A percentile compares a stretch with the other conserved stretches of the same genome.
Conservation (phyloP, 2,888 invertebrate genomes). For the Mythimna lalbum region DNA sequence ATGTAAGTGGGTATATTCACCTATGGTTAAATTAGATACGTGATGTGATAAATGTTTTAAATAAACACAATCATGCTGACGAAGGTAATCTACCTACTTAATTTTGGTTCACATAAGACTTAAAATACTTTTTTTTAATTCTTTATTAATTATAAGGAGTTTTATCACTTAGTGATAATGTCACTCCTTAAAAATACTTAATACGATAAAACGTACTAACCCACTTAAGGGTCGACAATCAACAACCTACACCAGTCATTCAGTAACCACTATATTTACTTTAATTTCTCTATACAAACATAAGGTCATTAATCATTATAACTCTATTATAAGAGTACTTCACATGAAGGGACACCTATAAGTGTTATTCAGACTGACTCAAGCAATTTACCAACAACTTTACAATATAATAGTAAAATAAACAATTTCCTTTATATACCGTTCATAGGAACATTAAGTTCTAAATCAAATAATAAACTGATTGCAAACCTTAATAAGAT, state of each 20-base stretch:
- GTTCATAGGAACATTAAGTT: constrained; percentile 31
- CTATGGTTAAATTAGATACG: not conserved
- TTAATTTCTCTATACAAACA: constrained; percentile 27
- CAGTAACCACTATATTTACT: constrained; percentile 2
- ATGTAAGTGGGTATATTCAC: too few species aligned
- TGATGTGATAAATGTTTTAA: not conserved
- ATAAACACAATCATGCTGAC: not conserved
- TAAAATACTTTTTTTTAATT: too few species aligned
- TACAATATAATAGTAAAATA: constrained; percentile 23
- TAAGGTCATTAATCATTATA: constrained; percentile 4
- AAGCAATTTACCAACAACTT: constrained; percentile 33
- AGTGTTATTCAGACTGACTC: constrained; percentile 3
- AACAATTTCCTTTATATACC: constrained; percentile 37
- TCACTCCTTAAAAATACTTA: too few species aligned
- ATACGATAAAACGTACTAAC: too few species aligned
- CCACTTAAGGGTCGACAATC: not conserved
- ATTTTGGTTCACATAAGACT: not conserved
- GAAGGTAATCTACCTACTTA: not conserved
- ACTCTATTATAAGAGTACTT: constrained; percentile 16
- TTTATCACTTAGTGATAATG: too few species aligned
- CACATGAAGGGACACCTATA: constrained; percentile 6
- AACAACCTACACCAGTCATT: not conserved
- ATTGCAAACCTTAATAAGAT: constrained; percentile 38
- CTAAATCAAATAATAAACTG: constrained; percentile 47
- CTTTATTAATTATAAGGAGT: too few species aligned